Base-by-base conservation (phyloP, 2,888 invertebrate genomes). In the Embidobia sp. region DNA sequence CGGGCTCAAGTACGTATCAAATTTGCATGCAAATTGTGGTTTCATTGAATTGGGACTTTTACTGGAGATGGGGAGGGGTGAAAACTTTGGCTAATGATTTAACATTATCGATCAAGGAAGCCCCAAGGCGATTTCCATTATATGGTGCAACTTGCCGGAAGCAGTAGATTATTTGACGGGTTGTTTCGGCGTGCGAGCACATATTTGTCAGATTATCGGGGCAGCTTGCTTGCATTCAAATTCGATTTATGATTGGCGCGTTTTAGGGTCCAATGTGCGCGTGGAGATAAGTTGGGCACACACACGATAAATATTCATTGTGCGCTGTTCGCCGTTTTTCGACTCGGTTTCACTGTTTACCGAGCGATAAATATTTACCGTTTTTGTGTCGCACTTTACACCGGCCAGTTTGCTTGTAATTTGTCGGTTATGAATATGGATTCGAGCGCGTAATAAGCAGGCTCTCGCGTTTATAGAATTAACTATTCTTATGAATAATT, bases 71-170 rank as follows among this genome's bases (percentile, higher is more conserved):
- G n/a, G n/a, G n/a, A 1, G 4, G 15, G 10, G 8, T 16, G 37
- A 51, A 64, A 59, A 63, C 59, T 51, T 51, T 8, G 33, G 44
- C 8, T 59, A 49, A 66, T 55, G 64, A 61, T 66, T 77, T 77
- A 59, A 72, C 61, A 72, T 77, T 70, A 72, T 70, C 55, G 66
- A 77, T 46, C 61, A 66, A 51, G 64, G 49, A 42, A 59, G 66
- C 53, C 77, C 61, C 40, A 40, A 66, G 57, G 64, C 46, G 53
- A 27, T 40, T 61, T 42, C 16, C 55, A 69, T 69, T 63, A 66
- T 46, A 15, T 31, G 35, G 26, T 55, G 61, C 19, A 75, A 53
- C 57, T 59, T 37, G 42, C 37, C 37, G 37, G 44, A 66, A 46
- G 35, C 22, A 29, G 44, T 59, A 46, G 26, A 66, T 57, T 66